Conservation (phyloP, 2,113 vertebrate species). For the Motacilla alba region DNA sequence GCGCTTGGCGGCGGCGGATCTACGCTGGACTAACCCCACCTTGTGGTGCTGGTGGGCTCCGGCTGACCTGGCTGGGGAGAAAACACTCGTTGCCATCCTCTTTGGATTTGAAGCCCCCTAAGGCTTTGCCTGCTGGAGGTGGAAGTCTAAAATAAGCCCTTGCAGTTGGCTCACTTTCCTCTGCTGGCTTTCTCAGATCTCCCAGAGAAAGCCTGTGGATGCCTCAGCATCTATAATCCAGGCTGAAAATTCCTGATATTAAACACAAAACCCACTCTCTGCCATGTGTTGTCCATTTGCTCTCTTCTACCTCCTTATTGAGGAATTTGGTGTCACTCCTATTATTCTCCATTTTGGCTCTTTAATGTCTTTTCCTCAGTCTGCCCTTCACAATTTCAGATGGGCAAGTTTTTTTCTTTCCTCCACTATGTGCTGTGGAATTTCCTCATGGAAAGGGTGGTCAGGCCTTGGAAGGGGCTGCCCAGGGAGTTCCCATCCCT, state of each 20-base stretch:
- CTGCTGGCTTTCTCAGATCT: neutral
- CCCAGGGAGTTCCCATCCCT: neutral
- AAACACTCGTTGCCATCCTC: neutral
- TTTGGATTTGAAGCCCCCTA: neutral
- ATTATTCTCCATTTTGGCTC: neutral
- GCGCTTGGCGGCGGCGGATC: neutral
- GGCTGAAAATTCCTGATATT: neutral
- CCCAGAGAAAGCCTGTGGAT: neutral
- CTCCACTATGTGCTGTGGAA: rapidly evolving
- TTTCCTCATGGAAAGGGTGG: neutral
- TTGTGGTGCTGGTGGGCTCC: conserved; percentile 17
- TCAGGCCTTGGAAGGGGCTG: neutral
- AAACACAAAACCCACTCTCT: neutral
- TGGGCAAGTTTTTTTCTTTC: rapidly evolving
- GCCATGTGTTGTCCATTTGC: neutral
- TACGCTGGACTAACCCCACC: conserved; percentile 58
- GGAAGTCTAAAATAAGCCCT: conserved; percentile 9
- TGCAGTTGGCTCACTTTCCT: neutral
- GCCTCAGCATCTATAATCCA: neutral
- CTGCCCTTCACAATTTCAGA: neutral
- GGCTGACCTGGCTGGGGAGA: neutral
- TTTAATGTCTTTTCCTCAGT: neutral
- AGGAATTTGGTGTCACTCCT: neutral
- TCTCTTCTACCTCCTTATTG: neutral
- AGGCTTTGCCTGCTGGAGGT: conserved; percentile 11